A percentile compares a stretch with the other conserved stretches of the same genome.
phyloP scores from a whole-genome alignment of 1,140 invertebrate species.

The Magallana angulata region DNA sequence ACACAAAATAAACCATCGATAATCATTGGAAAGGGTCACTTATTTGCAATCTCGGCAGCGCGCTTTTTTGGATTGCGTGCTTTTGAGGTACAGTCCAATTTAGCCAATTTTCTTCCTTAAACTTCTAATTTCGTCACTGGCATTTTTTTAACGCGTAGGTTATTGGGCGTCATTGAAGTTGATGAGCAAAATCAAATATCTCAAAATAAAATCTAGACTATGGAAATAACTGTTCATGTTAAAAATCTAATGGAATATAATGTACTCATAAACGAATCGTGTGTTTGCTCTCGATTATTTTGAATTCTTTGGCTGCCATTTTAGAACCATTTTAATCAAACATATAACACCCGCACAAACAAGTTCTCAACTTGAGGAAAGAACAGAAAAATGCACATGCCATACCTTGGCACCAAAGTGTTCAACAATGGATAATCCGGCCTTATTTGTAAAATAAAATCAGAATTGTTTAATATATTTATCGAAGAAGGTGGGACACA shows the following conservation, averaged over 20 bases:
- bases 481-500: constrained; percentile 11
- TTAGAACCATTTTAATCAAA: constrained; percentile 34
- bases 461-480: constrained; percentile 35
- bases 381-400: constrained; percentile 26
- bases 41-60: not conserved
- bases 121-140: not conserved
- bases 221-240: constrained; percentile 7
- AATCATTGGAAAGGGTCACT: not conserved
- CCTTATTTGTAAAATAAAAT: constrained; percentile 34
- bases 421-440: constrained; percentile 26
- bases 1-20: no score
- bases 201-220: constrained; percentile 23
- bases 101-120: not conserved
- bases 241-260: constrained; percentile 32
- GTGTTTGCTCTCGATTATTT: constrained; percentile 26
- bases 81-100: not conserved
- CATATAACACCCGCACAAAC: constrained; percentile 29
- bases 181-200: constrained; percentile 33
- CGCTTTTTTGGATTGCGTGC: not conserved
- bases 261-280: not conserved
- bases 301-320: constrained; percentile 35
- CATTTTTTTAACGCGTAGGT: not conserved
- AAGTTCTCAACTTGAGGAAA: constrained; percentile 33
- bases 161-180: constrained; percentile 13
- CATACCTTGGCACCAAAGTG: constrained; percentile 16